Percentiles rank a stretch among this genome's conserved stretches.
Conservation (phyloP, 2,113 vertebrate genomes). For the Coregonus clupeaformis region DNA sequence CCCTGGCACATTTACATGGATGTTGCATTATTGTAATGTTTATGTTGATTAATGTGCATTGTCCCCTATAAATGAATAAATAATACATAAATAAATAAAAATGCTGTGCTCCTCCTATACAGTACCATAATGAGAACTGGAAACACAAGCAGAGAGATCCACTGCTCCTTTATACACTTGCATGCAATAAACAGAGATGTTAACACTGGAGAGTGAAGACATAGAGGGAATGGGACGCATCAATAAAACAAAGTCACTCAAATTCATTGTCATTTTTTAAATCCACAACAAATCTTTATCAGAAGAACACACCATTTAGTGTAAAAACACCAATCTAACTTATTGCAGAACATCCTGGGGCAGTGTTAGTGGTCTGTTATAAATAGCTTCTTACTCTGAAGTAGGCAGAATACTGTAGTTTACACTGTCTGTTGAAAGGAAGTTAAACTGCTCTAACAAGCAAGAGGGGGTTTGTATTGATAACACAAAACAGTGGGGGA, state of each 20-base stretch:
- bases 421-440: not conserved
- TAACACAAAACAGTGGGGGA: not conserved
- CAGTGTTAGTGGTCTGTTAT: not conserved
- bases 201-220: not conserved
- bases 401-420: not conserved
- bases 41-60: too few species aligned
- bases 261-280: not conserved
- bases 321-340: not conserved
- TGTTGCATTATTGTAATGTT: too few species aligned
- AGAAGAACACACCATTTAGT: not conserved
- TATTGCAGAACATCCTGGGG: not conserved
- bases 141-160: not conserved
- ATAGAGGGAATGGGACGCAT: not conserved
- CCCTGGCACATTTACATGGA: too few species aligned
- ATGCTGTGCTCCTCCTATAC: too few species aligned
- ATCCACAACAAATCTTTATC: too few species aligned
- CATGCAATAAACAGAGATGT: slow-evolving; percentile 1
- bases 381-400: not conserved
- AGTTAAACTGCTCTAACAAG: not conserved
- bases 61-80: too few species aligned
- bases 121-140: too few species aligned
- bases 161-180: not conserved
- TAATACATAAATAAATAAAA: too few species aligned
- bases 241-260: not conserved
- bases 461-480: not conserved